Evolutionary conservation across 1,140 invertebrate species (phyloP).

Genomic region (Euura lappo): DNA sequence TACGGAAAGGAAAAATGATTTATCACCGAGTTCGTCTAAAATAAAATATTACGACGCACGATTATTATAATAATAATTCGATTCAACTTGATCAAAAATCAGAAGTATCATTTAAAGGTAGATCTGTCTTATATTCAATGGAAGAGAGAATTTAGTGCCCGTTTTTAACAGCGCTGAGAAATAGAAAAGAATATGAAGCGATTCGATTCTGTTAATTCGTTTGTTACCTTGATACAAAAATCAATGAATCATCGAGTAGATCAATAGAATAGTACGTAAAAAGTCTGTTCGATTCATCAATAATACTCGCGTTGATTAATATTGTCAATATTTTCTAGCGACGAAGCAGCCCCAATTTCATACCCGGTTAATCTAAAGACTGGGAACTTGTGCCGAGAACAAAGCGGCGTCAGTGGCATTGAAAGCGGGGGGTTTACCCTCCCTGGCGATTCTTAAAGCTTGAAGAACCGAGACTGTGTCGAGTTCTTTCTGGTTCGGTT

Average conservation of each 20-base stretch:
- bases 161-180: no score
- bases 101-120: no score
- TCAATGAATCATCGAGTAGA: no score
- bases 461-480: constrained; percentile 90
- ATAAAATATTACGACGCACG: neutral
- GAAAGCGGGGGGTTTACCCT: constrained; percentile 61
- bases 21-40: neutral
- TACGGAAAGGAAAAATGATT: neutral
- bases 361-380: constrained; percentile 25
- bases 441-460: constrained; percentile 76
- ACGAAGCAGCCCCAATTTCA: neutral
- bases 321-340: neutral
- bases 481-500: constrained; percentile 84
- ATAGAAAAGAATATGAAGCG: no score
- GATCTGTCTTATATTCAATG: no score
- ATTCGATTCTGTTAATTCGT: no score
- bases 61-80: no score
- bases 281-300: no score
- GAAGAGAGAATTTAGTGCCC: no score
- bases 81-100: no score
- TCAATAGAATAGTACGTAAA: no score
- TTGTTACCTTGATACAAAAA: no score
- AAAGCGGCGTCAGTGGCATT: constrained; percentile 50
- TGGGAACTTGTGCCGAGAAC: constrained; percentile 56
- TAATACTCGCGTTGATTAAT: neutral